These are phyloP conservation scores for Himalopsyche tibetana DNA, from an alignment of 2,888 invertebrate genomes.

Conservation along the genomic window DNA sequence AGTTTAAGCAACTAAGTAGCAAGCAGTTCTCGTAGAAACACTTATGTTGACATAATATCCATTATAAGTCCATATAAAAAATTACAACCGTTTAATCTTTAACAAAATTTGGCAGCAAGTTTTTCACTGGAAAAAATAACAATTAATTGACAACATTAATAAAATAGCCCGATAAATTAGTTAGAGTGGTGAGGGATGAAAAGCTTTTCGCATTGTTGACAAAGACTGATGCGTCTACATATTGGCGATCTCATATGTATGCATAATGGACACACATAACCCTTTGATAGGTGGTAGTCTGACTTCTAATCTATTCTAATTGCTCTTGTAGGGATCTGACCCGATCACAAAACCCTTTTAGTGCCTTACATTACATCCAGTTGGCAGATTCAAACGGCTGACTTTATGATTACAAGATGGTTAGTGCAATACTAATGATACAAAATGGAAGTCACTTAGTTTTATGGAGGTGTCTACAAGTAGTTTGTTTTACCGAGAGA, in stretches of 20 bases:
- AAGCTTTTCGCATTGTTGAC: too few relatives aligned
- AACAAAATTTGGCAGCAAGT: too few relatives aligned
- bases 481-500: neutral
- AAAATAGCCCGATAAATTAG: too few relatives aligned
- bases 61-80: too few relatives aligned
- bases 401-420: slow-evolving; percentile 43
- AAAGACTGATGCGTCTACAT: too few relatives aligned
- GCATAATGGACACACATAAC: slow-evolving; percentile 4
- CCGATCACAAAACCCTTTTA: slow-evolving; percentile 40
- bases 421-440: slow-evolving; percentile 24
- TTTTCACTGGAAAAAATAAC: too few relatives aligned
- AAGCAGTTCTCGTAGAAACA: too few relatives aligned
- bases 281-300: slow-evolving; percentile 6
- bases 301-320: slow-evolving; percentile 43
- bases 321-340: slow-evolving; percentile 38
- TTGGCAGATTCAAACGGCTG: slow-evolving; percentile 30
- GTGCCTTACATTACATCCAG: slow-evolving; percentile 4
- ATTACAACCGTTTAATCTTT: too few relatives aligned
- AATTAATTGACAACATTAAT: too few relatives aligned
- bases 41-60: too few relatives aligned
- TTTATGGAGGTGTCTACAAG: slow-evolving; percentile 6
- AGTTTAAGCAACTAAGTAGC: too few relatives aligned
- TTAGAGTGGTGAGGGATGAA: too few relatives aligned
- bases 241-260: neutral
- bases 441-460: slow-evolving; percentile 34